Evolutionary conservation across 2,797 vertebrate species (phyloP), one percentile per base, ranked within the genome.

Genomic region (Cheirogaleus major): DNA sequence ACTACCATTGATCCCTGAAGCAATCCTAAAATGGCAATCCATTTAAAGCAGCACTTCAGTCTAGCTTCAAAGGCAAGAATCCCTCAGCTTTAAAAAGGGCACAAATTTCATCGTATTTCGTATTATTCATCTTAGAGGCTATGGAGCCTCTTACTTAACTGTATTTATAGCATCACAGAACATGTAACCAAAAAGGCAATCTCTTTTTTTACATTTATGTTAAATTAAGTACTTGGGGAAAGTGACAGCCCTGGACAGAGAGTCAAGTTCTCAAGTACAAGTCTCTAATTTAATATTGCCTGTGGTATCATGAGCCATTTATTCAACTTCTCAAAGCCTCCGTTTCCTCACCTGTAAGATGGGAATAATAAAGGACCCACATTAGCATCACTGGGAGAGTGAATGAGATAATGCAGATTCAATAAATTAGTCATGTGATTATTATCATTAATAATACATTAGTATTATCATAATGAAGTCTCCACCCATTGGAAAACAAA

Each of bases 1-100:
- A 76, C 89, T 57, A 69, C 50, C 93, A 92, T 52, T 87, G 88
- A 84, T 97, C 98, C 97, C 97, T 85, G 91, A 97, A 97, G 98
- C 96, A 70, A 96, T 95, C 95, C 86, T 97, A 81, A 97, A 94
- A 91, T 81, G 80, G 69, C 57, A 97, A 81, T 76, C 27, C 82
- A 95, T 94, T 96, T 97, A 91, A 97, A 95, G 52, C 81, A 91
- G 61, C 92, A 67, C 82, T 89, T 30, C 79, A 73, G 48, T 91
- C 75, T 73, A 82, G 15, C 92, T 91, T 61, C 61, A 97, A 88
- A 92, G 32, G 20, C 75, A 92, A 9, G 41, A 15, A 84, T 93
- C 63, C 38, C 72, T 81, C 80, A 80, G 93, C 32, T 95, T 35
- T 72, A 91, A 80, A 69, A 89, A 2, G 43, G 14, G 35, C 48